Base-by-base conservation (phyloP, 35 echinoderm and acorn worm genomes). In the Heliocidaris erythrogramma region DNA sequence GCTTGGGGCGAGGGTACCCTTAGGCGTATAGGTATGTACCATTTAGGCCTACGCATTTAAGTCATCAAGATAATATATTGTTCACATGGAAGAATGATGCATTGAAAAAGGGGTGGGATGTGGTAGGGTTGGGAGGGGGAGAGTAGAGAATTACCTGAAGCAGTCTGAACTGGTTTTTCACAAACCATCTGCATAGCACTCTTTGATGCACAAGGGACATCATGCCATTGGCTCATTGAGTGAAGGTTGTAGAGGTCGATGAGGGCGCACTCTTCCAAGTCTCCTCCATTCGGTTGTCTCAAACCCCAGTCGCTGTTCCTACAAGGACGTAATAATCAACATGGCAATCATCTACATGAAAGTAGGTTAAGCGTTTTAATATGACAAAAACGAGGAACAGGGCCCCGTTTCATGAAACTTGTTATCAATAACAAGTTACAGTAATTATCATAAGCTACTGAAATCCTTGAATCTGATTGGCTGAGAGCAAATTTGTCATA, bases 201-300 rank as follows among this genome's bases (percentile, higher is more conserved):
- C 16, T 92, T 94, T 9, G 96, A 97, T n/a, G 98, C 98, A 94
- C 98, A 99, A 6, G 98, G 97, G n/a, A 99, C 97, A 69, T 99
- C 98, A 95, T 99, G 98, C 98, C 98, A 99, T 49, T 99, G 98
- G 32, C 95, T 97, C 78, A 97, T 99, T 9, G 98, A 99, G 85
- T 99, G 96, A 21, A 99, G 94, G 88, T 99, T 97, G 24, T 65
- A 94, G 30, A 99, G 60, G 5, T 95, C 48, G 30, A 96, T 96
- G n/a, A 97, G 92, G 49, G 97, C 96, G 60, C 98, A 99, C 86
- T 97, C 85, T 85, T 99, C 98, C 30, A 97, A 94, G 7, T 85
- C 94, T 56, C 97, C 97, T 32, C 98, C 98, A 92, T 99, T 96
- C 5, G 98, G 98, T 47, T 99, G 98, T 30, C 97, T 93, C 47